phyloP scores from a whole-genome alignment of 2,113 vertebrate genomes.

The Heterotis niloticus region DNA sequence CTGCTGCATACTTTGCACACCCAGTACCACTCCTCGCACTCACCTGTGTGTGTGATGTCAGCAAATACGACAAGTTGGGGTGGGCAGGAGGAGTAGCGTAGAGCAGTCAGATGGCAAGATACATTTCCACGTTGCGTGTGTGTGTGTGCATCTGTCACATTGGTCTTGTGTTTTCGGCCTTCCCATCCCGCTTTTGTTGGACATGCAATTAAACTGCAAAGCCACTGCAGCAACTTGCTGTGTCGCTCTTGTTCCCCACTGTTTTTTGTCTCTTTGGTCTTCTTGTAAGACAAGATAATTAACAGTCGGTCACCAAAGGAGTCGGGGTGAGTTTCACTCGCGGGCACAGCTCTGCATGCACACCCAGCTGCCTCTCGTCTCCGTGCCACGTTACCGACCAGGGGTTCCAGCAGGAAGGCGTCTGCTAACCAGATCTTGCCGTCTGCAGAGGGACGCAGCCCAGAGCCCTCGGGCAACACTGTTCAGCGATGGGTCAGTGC shows the following conservation, averaged over 20 bases:
- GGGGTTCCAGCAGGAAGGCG: not conserved
- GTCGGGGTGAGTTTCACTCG: slow-evolving; percentile 50
- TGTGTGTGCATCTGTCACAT: slow-evolving; percentile 41
- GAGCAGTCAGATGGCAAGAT: slow-evolving; percentile 39
- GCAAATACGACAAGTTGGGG: slow-evolving; percentile 29
- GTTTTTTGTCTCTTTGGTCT: slow-evolving; percentile 50
- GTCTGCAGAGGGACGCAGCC: no score
- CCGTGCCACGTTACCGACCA: not conserved
- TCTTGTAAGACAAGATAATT: slow-evolving; percentile 62
- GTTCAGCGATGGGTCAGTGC: no score
- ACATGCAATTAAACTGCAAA: slow-evolving; percentile 56
- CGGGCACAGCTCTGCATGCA: slow-evolving; percentile 49
- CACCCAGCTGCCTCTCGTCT: no score
- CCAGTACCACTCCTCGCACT: not conserved
- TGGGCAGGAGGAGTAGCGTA: slow-evolving; percentile 22
- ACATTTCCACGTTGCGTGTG: slow-evolving; percentile 26
- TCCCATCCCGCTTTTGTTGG: slow-evolving; percentile 51
- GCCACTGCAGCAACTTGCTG: slow-evolving; percentile 44
- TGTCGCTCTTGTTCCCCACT: slow-evolving; percentile 27
- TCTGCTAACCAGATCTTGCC: no score
- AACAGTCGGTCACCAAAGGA: slow-evolving; percentile 52
- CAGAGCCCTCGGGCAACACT: no score
- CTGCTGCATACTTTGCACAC: slow-evolving; percentile 23
- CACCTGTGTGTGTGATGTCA: no score
- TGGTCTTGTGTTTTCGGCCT: slow-evolving; percentile 29